phyloP scores from a whole-genome alignment of 2,888 invertebrate species.

The Ophion ellenae region DNA sequence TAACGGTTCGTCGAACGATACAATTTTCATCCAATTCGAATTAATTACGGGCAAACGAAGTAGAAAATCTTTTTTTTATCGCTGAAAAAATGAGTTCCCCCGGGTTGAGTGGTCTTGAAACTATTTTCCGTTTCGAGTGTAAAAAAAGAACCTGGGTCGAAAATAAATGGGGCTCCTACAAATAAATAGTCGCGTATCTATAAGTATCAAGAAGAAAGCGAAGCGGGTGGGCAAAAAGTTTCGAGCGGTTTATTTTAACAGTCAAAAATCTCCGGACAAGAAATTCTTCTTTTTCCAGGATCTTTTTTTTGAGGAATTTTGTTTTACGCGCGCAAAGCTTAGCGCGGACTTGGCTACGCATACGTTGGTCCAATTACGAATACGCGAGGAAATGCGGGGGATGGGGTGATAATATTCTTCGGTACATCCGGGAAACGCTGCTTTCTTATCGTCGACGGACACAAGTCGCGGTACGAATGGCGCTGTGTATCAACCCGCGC shows the following conservation, averaged over 20 bases:
- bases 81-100: too few species aligned
- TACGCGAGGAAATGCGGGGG: constrained; percentile 81
- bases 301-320: neutral
- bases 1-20: too few species aligned
- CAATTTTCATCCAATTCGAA: too few species aligned
- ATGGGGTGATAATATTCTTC: constrained; percentile 75
- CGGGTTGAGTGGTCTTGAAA: too few species aligned
- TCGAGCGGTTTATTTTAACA: neutral
- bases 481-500: constrained; percentile 61
- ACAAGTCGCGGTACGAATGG: constrained; percentile 76
- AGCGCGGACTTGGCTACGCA: neutral
- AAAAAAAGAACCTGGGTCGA: too few species aligned
- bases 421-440: constrained; percentile 81
- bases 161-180: neutral
- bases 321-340: neutral
- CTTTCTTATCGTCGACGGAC: constrained; percentile 80
- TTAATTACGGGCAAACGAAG: too few species aligned
- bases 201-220: too few species aligned
- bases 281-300: neutral
- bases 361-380: constrained; percentile 69
- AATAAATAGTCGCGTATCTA: neutral
- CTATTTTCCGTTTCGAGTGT: too few species aligned
- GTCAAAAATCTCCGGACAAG: neutral
- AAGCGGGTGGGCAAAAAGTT: neutral
- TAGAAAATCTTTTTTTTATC: too few species aligned